phyloP scores from a whole-genome alignment of 2,888 invertebrate species.

The Conops quadrifasciatus region DNA sequence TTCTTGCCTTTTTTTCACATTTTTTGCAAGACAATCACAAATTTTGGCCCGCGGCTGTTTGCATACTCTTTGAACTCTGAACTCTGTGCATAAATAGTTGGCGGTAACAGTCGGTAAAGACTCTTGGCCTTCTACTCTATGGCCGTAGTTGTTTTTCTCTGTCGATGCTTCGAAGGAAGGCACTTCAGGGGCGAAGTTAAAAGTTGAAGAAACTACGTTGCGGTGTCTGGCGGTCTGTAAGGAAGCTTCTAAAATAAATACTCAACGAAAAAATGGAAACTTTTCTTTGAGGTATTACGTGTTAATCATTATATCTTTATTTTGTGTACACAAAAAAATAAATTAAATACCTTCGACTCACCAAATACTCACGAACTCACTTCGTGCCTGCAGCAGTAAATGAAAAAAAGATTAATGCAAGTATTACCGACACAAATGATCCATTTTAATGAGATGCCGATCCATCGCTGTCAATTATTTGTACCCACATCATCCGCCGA shows the following conservation, averaged over 20 bases:
- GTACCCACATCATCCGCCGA: slow-evolving; percentile 6
- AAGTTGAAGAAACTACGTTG: too few relatives aligned
- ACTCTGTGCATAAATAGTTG: too few relatives aligned
- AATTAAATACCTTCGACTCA: too few relatives aligned
- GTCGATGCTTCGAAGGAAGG: background rate
- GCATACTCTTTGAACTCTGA: background rate
- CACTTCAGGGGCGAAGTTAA: background rate
- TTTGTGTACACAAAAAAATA: too few relatives aligned
- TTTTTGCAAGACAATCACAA: background rate
- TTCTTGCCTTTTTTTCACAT: background rate
- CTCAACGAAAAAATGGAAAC: too few relatives aligned
- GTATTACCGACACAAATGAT: slow-evolving; percentile 5
- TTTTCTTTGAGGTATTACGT: too few relatives aligned
- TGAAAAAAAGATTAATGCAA: slow-evolving; percentile 4
- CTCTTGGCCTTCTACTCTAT: too few relatives aligned
- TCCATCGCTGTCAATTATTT: slow-evolving; percentile 28
- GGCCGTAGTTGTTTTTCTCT: background rate
- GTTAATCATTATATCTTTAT: too few relatives aligned
- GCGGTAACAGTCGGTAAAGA: too few relatives aligned
- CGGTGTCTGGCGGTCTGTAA: too few relatives aligned
- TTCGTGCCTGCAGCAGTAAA: background rate
- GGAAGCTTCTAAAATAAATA: too few relatives aligned
- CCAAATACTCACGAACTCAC: background rate
- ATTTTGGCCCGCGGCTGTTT: slow-evolving; percentile 9
- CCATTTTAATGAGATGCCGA: slow-evolving; percentile 32